Evolutionary conservation across 30 jellyfish, hydroid and myxozoan species (phyloP).

Genomic region (Rhopilema esculentum): DNA sequence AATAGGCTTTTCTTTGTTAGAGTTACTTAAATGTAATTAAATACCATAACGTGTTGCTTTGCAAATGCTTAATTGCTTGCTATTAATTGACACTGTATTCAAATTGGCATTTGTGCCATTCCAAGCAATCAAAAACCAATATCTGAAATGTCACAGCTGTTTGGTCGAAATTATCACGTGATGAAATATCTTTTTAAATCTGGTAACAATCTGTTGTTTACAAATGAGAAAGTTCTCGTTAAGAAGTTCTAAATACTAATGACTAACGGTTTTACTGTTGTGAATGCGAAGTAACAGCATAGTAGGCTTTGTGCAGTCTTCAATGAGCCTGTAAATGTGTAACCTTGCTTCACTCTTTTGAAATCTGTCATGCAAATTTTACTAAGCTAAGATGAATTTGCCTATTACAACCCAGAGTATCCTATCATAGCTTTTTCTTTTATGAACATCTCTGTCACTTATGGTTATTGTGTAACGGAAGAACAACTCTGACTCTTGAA

Average conservation of each 20-base stretch:
- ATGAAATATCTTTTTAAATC: not conserved
- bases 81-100: not conserved
- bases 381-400: too few species aligned
- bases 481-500: too few species aligned
- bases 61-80: not conserved
- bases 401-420: too few species aligned
- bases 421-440: too few species aligned
- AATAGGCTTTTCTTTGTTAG: not conserved
- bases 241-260: not conserved
- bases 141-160: not conserved
- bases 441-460: too few species aligned
- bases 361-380: too few species aligned
- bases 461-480: too few species aligned
- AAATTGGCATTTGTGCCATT: not conserved
- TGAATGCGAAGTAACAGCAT: not conserved
- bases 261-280: not conserved
- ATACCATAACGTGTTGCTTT: not conserved
- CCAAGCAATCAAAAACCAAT: not conserved
- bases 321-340: not conserved
- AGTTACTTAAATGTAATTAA: not conserved
- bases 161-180: not conserved
- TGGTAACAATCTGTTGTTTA: not conserved
- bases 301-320: too few species aligned
- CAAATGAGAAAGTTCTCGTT: not conserved
- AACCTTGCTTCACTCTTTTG: too few species aligned